These are phyloP conservation scores for Episyrphus balteatus DNA, from an alignment of 1,140 invertebrate species.

Conservation along the genomic window DNA sequence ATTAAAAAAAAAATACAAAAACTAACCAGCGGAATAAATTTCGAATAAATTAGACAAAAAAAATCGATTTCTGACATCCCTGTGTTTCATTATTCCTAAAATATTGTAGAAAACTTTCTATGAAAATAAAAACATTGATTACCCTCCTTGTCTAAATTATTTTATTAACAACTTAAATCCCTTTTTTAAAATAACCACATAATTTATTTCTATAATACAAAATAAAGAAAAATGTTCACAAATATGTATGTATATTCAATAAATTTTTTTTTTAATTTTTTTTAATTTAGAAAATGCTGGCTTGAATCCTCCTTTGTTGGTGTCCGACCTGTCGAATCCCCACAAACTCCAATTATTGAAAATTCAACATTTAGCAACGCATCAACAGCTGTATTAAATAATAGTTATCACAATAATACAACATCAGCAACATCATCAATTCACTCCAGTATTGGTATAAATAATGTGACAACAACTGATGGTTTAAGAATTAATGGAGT, in stretches of 20 bases:
- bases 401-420: conserved; percentile 4
- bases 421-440: conserved; percentile 9
- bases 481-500: conserved; percentile 26
- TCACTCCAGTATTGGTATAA: conserved; percentile 5
- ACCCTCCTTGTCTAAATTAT: too few relatives aligned
- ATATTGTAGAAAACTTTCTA: too few relatives aligned
- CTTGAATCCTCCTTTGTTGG: conserved; percentile 84
- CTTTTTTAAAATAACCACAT: too few relatives aligned
- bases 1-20: too few relatives aligned
- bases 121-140: too few relatives aligned
- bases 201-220: too few relatives aligned
- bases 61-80: too few relatives aligned
- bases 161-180: too few relatives aligned
- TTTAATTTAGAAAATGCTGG: conserved; percentile 51
- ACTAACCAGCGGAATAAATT: too few relatives aligned
- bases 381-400: conserved; percentile 7
- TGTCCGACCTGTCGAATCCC: conserved; percentile 69
- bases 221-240: neutral
- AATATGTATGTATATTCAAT: neutral
- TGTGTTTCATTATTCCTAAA: too few relatives aligned
- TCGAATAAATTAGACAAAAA: too few relatives aligned
- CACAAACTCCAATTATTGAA: conserved; percentile 62
- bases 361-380: conserved; percentile 12
- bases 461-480: conserved; percentile 21
- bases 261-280: conserved; percentile 5